Evolutionary conservation across 1,140 invertebrate genomes (phyloP).

Genomic region (Psix sp.): DNA sequence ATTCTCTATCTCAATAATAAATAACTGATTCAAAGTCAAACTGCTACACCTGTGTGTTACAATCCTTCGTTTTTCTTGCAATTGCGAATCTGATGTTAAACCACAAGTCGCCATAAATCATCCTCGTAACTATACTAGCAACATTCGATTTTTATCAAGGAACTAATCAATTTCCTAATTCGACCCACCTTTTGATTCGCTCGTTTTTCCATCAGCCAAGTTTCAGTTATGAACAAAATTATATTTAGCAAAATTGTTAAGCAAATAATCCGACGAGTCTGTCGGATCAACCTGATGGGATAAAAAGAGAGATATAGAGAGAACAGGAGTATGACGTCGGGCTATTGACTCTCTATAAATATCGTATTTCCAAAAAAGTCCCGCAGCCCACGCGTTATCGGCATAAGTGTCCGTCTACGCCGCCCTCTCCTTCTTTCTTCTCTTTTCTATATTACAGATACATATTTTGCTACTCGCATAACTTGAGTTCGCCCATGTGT

Average conservation of each 20-base stretch:
- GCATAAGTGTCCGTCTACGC: constrained; percentile 50
- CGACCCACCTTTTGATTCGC: too few species aligned
- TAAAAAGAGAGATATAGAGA: neutral
- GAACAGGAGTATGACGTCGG: constrained; percentile 64
- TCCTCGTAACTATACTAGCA: too few species aligned
- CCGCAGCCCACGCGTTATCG: constrained; percentile 59
- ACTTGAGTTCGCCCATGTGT: constrained; percentile 28
- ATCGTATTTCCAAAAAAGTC: constrained; percentile 67
- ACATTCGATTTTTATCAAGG: too few species aligned
- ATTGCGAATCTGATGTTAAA: constrained; percentile 30
- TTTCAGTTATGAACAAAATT: too few species aligned
- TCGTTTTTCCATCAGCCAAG: too few species aligned
- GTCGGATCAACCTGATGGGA: neutral
- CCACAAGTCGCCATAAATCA: too few species aligned
- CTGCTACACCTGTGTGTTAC: constrained; percentile 23
- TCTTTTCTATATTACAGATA: constrained; percentile 31
- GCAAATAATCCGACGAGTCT: constrained; percentile 29
- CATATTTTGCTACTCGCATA: constrained; percentile 29
- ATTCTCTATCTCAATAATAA: constrained; percentile 39
- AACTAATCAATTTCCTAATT: too few species aligned
- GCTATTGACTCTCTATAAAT: constrained; percentile 71
- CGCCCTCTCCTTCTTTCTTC: constrained; percentile 49
- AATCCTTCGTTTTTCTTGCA: constrained; percentile 23
- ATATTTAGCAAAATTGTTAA: too few species aligned
- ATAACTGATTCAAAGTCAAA: constrained; percentile 12